Evolutionary conservation across 2,888 invertebrate species (phyloP).

Genomic region (Sericinus montela): DNA sequence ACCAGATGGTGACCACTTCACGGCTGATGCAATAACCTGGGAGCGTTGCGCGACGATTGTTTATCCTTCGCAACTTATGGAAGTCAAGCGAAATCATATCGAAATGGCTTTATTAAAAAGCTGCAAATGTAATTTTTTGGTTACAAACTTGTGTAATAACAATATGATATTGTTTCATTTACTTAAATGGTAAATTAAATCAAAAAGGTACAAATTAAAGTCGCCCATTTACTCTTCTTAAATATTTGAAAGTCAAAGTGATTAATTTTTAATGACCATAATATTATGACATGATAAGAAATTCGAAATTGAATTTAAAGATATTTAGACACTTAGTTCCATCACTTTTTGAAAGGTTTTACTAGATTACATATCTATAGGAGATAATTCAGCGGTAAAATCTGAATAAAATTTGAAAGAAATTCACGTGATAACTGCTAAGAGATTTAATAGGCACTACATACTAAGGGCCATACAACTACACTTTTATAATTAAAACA

Average conservation of each 20-base stretch:
- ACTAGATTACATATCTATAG: too few species aligned
- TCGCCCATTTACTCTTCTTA: too few species aligned
- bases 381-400: too few species aligned
- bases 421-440: too few species aligned
- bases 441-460: too few species aligned
- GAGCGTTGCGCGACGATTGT: slow-evolving; percentile 53
- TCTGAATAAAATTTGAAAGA: too few species aligned
- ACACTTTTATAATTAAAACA: too few species aligned
- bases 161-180: background rate
- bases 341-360: too few species aligned
- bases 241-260: background rate
- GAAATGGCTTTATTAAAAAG: slow-evolving; percentile 33
- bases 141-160: background rate
- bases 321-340: too few species aligned
- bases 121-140: slow-evolving; percentile 31
- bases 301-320: background rate
- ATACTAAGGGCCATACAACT: too few species aligned
- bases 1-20: slow-evolving; percentile 47
- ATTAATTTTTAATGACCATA: too few species aligned
- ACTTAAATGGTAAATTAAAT: background rate
- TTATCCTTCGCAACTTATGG: slow-evolving; percentile 28
- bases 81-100: slow-evolving; percentile 38
- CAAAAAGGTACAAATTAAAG: too few species aligned
- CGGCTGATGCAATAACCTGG: slow-evolving; percentile 70
- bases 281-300: background rate